phyloP scores from a whole-genome alignment of 2,797 vertebrate species.

The Cynopterus sphinx region DNA sequence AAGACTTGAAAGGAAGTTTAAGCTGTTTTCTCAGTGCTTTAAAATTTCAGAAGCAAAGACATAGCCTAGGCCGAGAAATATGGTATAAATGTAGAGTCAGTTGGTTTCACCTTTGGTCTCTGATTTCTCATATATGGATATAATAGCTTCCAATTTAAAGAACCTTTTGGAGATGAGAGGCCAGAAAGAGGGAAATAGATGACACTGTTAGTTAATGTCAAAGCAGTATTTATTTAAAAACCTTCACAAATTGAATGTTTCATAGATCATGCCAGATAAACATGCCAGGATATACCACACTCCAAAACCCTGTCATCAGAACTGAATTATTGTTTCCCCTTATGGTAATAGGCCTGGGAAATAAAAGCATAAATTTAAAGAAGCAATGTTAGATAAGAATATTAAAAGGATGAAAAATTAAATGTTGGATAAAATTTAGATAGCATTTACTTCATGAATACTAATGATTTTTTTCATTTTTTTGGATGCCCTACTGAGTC shows the following conservation, averaged over 20 bases:
- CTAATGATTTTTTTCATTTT: constrained; percentile 44
- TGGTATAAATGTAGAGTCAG: constrained; percentile 1
- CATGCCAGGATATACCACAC: constrained; percentile 47
- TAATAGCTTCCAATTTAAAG: not conserved
- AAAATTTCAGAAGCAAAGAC: constrained; percentile 20
- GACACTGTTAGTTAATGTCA: constrained; percentile 45
- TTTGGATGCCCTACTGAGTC: not conserved
- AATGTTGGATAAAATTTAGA: constrained; percentile 48
- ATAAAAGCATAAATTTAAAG: constrained; percentile 65
- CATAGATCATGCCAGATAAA: constrained; percentile 44
- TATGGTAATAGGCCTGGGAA: constrained; percentile 56
- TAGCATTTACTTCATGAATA: constrained; percentile 38
- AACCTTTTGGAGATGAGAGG: not conserved
- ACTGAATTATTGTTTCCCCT: constrained; percentile 57
- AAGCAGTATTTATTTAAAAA: constrained; percentile 57
- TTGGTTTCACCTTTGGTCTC: constrained; percentile 21
- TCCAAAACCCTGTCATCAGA: constrained; percentile 59
- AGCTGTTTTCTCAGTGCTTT: constrained; percentile 23
- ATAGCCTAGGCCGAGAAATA: not conserved
- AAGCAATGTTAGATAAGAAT: constrained; percentile 51
- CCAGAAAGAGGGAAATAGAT: constrained; percentile 8
- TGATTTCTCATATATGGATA: constrained; percentile 6
- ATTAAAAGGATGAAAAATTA: constrained; percentile 55
- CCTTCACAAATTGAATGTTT: constrained; percentile 39
- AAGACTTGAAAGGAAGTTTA: not conserved